A percentile compares a stretch with the other conserved stretches of the same genome.
These are phyloP conservation scores for Philypnodon macrostomus DNA, from an alignment of 2,797 vertebrate genomes.

Conservation along the genomic window DNA sequence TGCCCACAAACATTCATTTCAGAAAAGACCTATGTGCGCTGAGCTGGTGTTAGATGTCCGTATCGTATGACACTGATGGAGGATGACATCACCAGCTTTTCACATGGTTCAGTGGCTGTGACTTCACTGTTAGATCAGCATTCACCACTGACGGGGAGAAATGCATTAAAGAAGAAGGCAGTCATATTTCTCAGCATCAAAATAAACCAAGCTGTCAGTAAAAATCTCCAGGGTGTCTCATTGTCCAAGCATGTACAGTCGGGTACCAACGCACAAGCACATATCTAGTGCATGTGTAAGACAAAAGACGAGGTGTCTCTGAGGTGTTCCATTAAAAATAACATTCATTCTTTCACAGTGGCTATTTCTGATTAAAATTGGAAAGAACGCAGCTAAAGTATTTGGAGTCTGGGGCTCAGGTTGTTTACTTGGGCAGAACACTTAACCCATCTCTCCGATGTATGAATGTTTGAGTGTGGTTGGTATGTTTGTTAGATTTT, in stretches of 20 bases:
- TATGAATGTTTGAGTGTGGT: too few relatives aligned
- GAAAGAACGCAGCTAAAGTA: too few relatives aligned
- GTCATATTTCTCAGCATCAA: neutral
- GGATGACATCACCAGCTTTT: conserved; percentile 4
- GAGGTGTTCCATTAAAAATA: neutral
- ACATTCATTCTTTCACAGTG: neutral
- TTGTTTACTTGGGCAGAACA: too few relatives aligned
- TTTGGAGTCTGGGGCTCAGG: too few relatives aligned
- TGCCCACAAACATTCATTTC: neutral
- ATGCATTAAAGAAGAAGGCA: too few relatives aligned
- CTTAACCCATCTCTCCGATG: too few relatives aligned
- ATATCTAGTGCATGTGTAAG: too few relatives aligned
- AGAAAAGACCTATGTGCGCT: neutral
- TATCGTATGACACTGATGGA: conserved; percentile 2
- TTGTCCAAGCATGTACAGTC: neutral
- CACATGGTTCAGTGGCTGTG: conserved; percentile 1
- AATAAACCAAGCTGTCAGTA: neutral
- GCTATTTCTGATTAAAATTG: too few relatives aligned
- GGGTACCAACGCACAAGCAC: neutral
- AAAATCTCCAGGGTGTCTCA: neutral
- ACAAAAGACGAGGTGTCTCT: neutral
- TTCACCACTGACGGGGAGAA: neutral
- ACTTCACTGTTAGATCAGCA: conserved; percentile 4
- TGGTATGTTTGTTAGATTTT: too few relatives aligned
- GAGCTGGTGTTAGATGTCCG: neutral